Percentiles rank a stretch among this genome's conserved stretches.
Conservation (phyloP, 2,888 invertebrate species). For the Rhimphoctona megacephalus region DNA sequence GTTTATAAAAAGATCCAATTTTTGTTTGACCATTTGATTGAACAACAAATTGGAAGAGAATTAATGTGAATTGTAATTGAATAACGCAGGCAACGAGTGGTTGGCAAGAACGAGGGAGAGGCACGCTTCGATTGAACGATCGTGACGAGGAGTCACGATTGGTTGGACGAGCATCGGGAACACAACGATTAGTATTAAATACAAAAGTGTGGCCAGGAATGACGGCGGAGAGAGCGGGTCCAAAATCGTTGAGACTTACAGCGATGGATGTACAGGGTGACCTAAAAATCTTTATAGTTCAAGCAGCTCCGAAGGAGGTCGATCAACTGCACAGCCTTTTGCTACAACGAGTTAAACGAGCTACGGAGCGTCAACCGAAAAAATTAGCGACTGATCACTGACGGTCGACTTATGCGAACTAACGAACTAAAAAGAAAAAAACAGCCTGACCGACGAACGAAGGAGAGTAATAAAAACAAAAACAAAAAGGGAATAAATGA, state of each 20-base stretch:
- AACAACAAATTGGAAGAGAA: neutral
- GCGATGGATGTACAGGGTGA: constrained; percentile 93
- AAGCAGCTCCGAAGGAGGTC: constrained; percentile 90
- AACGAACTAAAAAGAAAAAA: constrained; percentile 35
- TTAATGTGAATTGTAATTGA: constrained; percentile 5
- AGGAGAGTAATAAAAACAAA: neutral
- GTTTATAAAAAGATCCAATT: neutral
- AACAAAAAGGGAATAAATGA: constrained; percentile 4
- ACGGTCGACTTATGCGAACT: constrained; percentile 71
- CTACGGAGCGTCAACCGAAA: constrained; percentile 82
- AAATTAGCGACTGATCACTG: constrained; percentile 82
- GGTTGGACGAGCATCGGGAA: constrained; percentile 95
- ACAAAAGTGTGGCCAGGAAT: constrained; percentile 97
- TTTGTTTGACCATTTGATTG: neutral
- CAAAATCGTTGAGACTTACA: constrained; percentile 94
- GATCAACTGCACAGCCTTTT: constrained; percentile 89
- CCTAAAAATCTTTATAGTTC: constrained; percentile 93
- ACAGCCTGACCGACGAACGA: constrained; percentile 23
- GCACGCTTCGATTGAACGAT: constrained; percentile 93
- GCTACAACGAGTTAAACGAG: constrained; percentile 86
- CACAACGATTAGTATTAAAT: constrained; percentile 95
- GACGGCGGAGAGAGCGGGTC: constrained; percentile 95
- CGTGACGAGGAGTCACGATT: constrained; percentile 90
- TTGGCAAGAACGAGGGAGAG: constrained; percentile 97
- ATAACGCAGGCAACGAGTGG: constrained; percentile 86